A percentile compares a stretch with the other conserved stretches of the same genome.
Evolutionary conservation across 2,888 invertebrate genomes (phyloP).

Genomic region (Lamellibrachia columna): DNA sequence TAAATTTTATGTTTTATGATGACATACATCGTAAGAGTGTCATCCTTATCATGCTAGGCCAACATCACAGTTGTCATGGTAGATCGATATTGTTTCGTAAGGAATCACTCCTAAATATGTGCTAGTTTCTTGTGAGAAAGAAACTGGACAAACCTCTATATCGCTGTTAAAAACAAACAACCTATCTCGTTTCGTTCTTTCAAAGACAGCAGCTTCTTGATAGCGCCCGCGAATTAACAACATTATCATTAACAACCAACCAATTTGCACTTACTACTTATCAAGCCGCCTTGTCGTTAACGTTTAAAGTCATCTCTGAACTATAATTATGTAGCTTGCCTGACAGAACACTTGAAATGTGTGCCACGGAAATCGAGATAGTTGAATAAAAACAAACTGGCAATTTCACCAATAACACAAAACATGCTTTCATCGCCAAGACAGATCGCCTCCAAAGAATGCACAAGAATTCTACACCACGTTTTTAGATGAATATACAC

Average conservation of each 20-base stretch:
- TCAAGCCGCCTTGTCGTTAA: too few species aligned
- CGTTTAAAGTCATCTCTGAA: too few species aligned
- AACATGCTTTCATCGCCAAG: background rate
- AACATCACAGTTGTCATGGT: background rate
- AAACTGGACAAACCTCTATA: background rate
- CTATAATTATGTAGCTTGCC: too few species aligned
- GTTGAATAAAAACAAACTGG: too few species aligned
- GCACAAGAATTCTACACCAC: background rate
- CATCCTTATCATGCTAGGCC: background rate
- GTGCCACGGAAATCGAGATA: too few species aligned
- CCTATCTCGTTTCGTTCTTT: background rate
- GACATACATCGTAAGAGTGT: background rate
- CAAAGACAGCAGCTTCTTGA: background rate
- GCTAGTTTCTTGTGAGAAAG: background rate
- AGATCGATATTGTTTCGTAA: background rate
- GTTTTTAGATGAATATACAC: background rate
- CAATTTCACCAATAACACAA: too few species aligned
- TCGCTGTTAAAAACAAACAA: background rate
- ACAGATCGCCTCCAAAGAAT: background rate
- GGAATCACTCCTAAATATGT: background rate
- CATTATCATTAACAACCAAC: background rate
- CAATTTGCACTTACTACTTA: too few species aligned
- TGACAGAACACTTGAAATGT: too few species aligned
- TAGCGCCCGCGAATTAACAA: background rate
- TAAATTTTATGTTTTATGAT: background rate